Conservation (phyloP, 2,888 invertebrate genomes). For the Rhamnusium bicolor region DNA sequence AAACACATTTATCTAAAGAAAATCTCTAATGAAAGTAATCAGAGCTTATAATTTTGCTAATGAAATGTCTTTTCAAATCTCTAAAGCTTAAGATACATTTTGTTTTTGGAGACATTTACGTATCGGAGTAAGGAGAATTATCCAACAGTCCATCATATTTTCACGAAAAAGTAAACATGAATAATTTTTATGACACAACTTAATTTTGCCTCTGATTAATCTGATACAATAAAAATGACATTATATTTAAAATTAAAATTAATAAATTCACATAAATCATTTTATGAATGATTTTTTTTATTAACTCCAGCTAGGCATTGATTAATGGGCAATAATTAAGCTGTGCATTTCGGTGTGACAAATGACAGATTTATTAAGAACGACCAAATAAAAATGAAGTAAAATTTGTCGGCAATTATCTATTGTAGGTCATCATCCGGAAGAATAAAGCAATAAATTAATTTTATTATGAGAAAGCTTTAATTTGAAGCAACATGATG, state of each 20-base stretch:
- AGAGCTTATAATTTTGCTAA: too few relatives aligned
- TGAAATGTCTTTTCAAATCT: too few relatives aligned
- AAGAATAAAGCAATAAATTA: slow-evolving; percentile 54
- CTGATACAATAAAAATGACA: neutral
- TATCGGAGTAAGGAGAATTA: too few relatives aligned
- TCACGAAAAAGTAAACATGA: too few relatives aligned
- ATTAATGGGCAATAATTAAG: slow-evolving; percentile 33
- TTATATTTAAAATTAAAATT: too few relatives aligned
- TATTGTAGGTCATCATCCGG: slow-evolving; percentile 41
- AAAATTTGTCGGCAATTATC: slow-evolving; percentile 53
- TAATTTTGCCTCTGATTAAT: too few relatives aligned
- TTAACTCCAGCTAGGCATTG: slow-evolving; percentile 23
- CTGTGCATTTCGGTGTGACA: slow-evolving; percentile 34
- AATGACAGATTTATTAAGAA: slow-evolving; percentile 37
- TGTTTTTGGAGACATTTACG: too few relatives aligned
- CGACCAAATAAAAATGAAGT: slow-evolving; percentile 39
- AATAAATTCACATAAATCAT: slow-evolving; percentile 23
- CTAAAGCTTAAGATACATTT: too few relatives aligned
- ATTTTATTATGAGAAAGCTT: slow-evolving; percentile 46
- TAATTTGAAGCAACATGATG: slow-evolving; percentile 30
- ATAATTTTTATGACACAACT: too few relatives aligned
- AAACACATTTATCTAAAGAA: too few relatives aligned
- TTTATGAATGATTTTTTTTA: slow-evolving; percentile 2
- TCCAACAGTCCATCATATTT: too few relatives aligned
- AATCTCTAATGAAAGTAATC: too few relatives aligned